Conservation (phyloP, 1,140 invertebrate genomes). For the Meteorus sp. region DNA sequence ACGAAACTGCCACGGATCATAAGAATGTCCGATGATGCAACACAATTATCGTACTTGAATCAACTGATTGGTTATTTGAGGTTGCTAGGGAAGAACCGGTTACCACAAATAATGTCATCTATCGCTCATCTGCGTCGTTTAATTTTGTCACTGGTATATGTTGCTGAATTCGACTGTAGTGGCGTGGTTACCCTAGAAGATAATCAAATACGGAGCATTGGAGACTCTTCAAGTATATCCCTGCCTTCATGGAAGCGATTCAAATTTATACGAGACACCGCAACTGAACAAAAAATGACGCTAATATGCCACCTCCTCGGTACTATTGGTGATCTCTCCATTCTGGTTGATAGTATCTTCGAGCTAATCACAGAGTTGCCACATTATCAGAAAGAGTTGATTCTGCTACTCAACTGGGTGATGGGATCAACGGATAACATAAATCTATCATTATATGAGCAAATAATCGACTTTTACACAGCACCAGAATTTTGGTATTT, state of each 20-base stretch:
- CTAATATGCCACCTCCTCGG: conserved; percentile 58
- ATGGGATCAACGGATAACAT: background rate
- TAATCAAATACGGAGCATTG: conserved; percentile 54
- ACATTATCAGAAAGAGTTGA: conserved; percentile 59
- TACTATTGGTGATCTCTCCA: conserved; percentile 56
- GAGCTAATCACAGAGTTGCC: conserved; percentile 56
- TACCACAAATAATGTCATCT: conserved; percentile 60
- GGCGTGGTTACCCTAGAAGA: conserved; percentile 61
- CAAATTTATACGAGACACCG: conserved; percentile 56
- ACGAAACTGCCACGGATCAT: conserved; percentile 63
- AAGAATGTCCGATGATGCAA: conserved; percentile 63
- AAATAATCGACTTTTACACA: conserved; percentile 61
- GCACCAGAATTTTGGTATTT: conserved; percentile 63
- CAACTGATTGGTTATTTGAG: conserved; percentile 65
- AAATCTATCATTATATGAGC: conserved; percentile 43
- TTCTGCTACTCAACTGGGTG: conserved; percentile 60
- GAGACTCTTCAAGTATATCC: conserved; percentile 36
- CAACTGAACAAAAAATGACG: conserved; percentile 54
- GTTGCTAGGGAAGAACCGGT: conserved; percentile 59
- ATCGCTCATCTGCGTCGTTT: conserved; percentile 58
- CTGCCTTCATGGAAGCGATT: conserved; percentile 61
- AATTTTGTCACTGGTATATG: conserved; percentile 59
- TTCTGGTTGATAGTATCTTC: conserved; percentile 64
- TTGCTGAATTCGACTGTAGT: conserved; percentile 59
- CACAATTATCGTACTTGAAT: conserved; percentile 62